Percentiles rank a stretch among this genome's conserved stretches.
Evolutionary conservation across 2,797 vertebrate genomes (phyloP).

Genomic region (Darevskia mixta): DNA sequence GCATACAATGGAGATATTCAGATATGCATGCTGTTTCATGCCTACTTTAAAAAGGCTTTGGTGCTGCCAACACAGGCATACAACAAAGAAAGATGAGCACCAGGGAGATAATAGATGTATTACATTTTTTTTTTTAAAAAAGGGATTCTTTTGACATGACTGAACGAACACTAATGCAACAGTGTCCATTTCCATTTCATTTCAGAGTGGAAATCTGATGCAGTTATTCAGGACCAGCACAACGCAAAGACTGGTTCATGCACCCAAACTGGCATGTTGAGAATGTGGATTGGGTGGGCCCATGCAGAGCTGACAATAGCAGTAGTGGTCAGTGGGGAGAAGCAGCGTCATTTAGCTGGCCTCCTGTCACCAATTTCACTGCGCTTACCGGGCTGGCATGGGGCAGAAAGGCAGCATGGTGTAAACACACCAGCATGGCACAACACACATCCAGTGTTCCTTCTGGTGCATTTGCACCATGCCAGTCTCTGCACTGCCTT

Average conservation of each 20-base stretch:
- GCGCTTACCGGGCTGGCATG: too few species aligned
- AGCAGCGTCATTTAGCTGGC: too few species aligned
- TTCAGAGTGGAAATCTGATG: conserved; percentile 5
- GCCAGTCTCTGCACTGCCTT: too few species aligned
- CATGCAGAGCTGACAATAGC: background rate
- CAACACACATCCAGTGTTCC: too few species aligned
- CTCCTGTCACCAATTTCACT: too few species aligned
- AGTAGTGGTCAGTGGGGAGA: too few species aligned
- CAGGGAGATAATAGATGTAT: background rate
- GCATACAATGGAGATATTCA: background rate
- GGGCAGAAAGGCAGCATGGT: too few species aligned
- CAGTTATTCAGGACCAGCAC: background rate
- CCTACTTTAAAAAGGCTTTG: background rate
- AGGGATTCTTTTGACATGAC: background rate
- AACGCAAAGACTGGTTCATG: background rate
- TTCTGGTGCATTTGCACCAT: too few species aligned
- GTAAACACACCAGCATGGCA: too few species aligned
- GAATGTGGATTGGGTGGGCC: background rate
- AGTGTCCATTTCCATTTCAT: background rate
- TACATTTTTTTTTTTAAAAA: background rate
- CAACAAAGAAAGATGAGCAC: conserved; percentile 2
- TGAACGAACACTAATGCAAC: conserved; percentile 1
- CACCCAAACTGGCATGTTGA: background rate
- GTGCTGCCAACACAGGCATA: background rate
- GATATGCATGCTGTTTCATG: conserved; percentile 16